Evolutionary conservation across 2,797 vertebrate species (phyloP).

Genomic region (Threskiornis aethiopicus): DNA sequence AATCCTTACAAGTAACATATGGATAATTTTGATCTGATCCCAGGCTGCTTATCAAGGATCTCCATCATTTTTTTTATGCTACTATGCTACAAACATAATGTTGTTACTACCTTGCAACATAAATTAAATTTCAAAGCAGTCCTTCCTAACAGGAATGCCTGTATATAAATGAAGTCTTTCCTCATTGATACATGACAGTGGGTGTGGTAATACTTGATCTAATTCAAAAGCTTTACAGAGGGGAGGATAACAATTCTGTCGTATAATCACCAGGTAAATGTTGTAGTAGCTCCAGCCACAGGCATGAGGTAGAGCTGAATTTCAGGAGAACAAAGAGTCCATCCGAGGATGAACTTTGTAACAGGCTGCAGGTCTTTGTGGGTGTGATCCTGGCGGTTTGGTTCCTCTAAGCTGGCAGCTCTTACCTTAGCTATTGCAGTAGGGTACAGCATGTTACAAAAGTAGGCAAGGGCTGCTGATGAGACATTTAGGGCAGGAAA

Average conservation of each 20-base stretch:
- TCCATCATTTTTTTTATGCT: neutral
- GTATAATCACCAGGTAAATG: slow-evolving; percentile 26
- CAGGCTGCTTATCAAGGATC: neutral
- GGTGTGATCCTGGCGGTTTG: neutral
- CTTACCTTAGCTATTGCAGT: neutral
- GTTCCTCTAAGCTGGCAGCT: neutral
- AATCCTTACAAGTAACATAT: neutral
- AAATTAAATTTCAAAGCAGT: neutral
- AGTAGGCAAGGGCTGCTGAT: neutral
- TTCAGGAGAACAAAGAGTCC: neutral
- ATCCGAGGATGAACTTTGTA: neutral
- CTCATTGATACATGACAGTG: neutral
- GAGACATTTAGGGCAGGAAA: neutral
- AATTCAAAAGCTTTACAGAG: slow-evolving; percentile 43
- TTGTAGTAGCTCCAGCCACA: neutral
- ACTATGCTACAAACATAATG: neutral
- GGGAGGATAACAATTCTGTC: neutral
- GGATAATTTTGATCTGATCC: neutral
- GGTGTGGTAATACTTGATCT: neutral
- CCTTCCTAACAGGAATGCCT: neutral
- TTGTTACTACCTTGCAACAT: neutral
- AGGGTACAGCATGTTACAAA: neutral
- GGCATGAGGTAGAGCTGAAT: neutral
- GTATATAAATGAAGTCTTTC: neutral
- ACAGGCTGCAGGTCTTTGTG: neutral